Percentiles rank a stretch among this genome's conserved stretches.
phyloP scores from a whole-genome alignment of 2,113 vertebrate species.

The Calypte anna region DNA sequence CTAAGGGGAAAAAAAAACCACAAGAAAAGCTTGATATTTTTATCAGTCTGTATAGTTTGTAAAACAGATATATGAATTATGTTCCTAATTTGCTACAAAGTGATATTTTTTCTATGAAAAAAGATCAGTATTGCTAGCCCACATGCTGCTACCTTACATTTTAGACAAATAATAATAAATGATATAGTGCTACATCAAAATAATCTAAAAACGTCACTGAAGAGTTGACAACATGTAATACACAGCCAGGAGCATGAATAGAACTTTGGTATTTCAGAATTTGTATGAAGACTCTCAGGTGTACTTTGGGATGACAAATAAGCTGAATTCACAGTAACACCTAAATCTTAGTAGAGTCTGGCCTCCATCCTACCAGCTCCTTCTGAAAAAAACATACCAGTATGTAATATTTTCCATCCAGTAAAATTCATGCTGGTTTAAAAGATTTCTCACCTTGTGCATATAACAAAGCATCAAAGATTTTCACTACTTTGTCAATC shows the following conservation, averaged over 20 bases:
- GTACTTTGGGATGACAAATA: neutral
- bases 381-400: neutral
- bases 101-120: neutral
- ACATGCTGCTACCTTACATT: neutral
- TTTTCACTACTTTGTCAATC: conserved; percentile 78
- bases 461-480: conserved; percentile 89
- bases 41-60: neutral
- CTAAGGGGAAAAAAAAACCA: conserved; percentile 50
- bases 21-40: neutral
- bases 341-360: neutral
- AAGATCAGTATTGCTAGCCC: neutral
- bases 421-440: neutral
- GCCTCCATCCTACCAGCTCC: neutral
- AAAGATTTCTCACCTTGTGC: conserved; percentile 81
- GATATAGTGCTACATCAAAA: neutral
- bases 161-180: neutral
- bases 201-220: neutral
- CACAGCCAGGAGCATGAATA: neutral
- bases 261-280: neutral
- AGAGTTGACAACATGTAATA: neutral
- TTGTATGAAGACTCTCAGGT: fast-evolving
- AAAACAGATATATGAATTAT: neutral
- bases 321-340: neutral
- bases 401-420: neutral
- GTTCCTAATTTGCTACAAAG: neutral